phyloP scores from a whole-genome alignment of 2,113 vertebrate species.

The Xenopus tropicalis region UCB_Xtro_10.0 CM004445.2:28596001-28596500 shows the following conservation, averaged over 20 bases:
- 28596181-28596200: slow-evolving; percentile 14
- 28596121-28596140: neutral
- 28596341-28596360: neutral
- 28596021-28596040: no score
- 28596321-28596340: neutral
- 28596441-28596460: slow-evolving; percentile 31
- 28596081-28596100: no score
- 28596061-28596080: no score
- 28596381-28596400: slow-evolving; percentile 5
- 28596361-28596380: neutral
- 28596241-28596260: neutral
- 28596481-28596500: slow-evolving; percentile 28
- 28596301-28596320: neutral
- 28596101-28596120: no score
- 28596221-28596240: slow-evolving; percentile 1
- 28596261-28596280: neutral
- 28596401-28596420: slow-evolving; percentile 32
- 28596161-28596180: slow-evolving; percentile 18
- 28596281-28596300: neutral
- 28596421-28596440: slow-evolving; percentile 12
- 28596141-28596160: neutral
- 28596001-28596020: no score
- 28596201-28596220: slow-evolving; percentile 14
- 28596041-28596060: no score
- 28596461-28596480: slow-evolving; percentile 20